Conservation (phyloP, 2,113 vertebrate species). For the Dasypus novemcinctus region DNA sequence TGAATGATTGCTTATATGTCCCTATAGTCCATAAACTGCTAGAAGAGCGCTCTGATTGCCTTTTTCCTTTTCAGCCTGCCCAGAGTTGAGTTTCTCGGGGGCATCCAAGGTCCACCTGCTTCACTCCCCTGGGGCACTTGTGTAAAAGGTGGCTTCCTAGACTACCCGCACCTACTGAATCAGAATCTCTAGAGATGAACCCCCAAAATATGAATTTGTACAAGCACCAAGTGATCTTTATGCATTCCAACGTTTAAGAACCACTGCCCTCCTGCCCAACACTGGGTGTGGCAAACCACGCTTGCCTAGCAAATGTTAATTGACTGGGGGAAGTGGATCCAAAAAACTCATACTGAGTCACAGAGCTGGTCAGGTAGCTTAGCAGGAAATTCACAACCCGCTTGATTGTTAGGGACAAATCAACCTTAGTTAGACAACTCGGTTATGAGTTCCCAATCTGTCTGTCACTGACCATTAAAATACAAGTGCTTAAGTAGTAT, state of each 20-base stretch:
- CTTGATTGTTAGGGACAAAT: not conserved
- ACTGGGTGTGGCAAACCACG: not conserved
- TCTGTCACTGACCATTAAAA: not conserved
- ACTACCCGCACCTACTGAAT: not conserved
- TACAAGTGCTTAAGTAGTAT: too few relatives aligned
- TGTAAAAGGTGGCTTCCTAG: not conserved
- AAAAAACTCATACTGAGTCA: not conserved
- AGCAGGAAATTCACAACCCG: not conserved
- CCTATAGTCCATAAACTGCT: not conserved
- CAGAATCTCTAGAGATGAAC: not conserved
- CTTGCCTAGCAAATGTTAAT: not conserved
- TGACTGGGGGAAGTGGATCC: not conserved
- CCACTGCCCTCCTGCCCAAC: not conserved
- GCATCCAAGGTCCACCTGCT: not conserved
- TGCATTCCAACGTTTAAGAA: not conserved
- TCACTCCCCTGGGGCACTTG: not conserved
- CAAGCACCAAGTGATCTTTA: not conserved
- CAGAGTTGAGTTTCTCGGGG: not conserved
- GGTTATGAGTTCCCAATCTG: not conserved
- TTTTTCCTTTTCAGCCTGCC: not conserved
- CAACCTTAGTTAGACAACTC: not conserved
- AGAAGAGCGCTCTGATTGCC: not conserved
- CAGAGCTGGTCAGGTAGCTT: not conserved
- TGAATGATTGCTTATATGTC: not conserved
- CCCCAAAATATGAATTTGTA: not conserved